Base-by-base conservation (phyloP, 2,888 invertebrate genomes). In the Pachliopta kotzebuea region DNA sequence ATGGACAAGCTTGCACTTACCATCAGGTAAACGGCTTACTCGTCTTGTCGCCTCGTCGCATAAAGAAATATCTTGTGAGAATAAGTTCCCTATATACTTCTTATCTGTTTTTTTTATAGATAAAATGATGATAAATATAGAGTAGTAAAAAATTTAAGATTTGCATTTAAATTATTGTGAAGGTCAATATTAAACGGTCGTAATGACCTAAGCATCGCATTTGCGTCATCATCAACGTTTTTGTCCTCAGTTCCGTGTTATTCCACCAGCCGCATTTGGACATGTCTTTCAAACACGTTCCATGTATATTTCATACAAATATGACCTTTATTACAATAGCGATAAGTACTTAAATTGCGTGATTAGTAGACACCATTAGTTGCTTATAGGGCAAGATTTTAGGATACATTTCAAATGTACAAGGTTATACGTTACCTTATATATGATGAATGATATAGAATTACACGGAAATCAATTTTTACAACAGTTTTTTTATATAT, bases 151-250 rank as follows among this genome's bases (percentile, higher is more conserved):
- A 50, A 50, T 9, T n/a, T 50, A 8, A 50, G 21, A 50, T 52
- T 21, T 21, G 50, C 50, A 14, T 52, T 21, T 14, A 21, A 14
- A n/a, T 45, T 45, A 45, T 18, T 52, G 53, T 42, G 53, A 69
- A 71, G 69, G 70, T 68, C 45, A 66, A 59, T 62, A 65, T 57
- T 65, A 65, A 70, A 63, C 69, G 66, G 53, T 52, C 67, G 42
- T 56, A 56, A 42, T 56, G 66, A 63, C 61, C 57, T 45, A 55
- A 54, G 29, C 29, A 50, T 50, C 54, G 14, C 26, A 31, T 58
- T 54, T 63, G 49, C 63, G 58, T 63, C 63, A 63, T 58, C 58
- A 21, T 18, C n/a, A 58, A 63, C 58, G 58, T 65, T 65, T 65
- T 65, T 60, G 59, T 52, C 53, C 56, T 21, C 60, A 61, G 57